Evolutionary conservation across 1,140 invertebrate species (phyloP).

Genomic region (Brachionus sp.): DNA sequence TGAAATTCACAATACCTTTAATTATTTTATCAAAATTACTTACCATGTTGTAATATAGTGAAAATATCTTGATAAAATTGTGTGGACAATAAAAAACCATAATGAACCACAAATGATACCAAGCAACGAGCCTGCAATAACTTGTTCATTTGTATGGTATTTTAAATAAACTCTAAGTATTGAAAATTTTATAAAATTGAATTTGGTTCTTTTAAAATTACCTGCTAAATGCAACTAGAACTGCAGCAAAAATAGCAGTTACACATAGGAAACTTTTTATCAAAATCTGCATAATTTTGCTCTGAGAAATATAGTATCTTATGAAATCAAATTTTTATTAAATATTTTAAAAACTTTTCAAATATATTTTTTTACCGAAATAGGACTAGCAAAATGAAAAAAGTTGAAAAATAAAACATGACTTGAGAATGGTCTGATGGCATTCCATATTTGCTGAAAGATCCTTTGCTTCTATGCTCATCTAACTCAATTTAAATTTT

Average conservation of each 20-base stretch:
- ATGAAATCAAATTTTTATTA: neutral
- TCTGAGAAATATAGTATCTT: neutral
- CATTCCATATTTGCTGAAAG: slow-evolving; percentile 87
- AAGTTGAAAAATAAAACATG: slow-evolving; percentile 81
- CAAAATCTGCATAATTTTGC: slow-evolving; percentile 50
- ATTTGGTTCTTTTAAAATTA: slow-evolving; percentile 47
- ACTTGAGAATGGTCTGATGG: slow-evolving; percentile 86
- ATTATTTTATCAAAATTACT: slow-evolving; percentile 56
- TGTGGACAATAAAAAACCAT: slow-evolving; percentile 76
- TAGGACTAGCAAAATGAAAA: slow-evolving; percentile 7
- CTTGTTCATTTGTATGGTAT: slow-evolving; percentile 79
- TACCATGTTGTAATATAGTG: slow-evolving; percentile 79
- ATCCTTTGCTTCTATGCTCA: slow-evolving; percentile 54
- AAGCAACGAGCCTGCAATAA: slow-evolving; percentile 71
- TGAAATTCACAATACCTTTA: too few relatives aligned
- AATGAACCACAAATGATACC: slow-evolving; percentile 68
- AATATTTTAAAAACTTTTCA: neutral
- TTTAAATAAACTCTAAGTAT: slow-evolving; percentile 71
- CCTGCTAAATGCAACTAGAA: slow-evolving; percentile 67
- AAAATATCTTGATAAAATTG: slow-evolving; percentile 77
- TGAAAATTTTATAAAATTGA: slow-evolving; percentile 43
- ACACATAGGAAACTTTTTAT: slow-evolving; percentile 64
- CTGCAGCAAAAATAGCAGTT: slow-evolving; percentile 64
- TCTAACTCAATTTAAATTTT: neutral
- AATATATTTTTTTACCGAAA: neutral